Percentiles rank a stretch among this genome's conserved stretches.
These are phyloP conservation scores for Australoheros scitulus DNA, from an alignment of 2,113 vertebrate genomes.

Conservation along the genomic window DNA sequence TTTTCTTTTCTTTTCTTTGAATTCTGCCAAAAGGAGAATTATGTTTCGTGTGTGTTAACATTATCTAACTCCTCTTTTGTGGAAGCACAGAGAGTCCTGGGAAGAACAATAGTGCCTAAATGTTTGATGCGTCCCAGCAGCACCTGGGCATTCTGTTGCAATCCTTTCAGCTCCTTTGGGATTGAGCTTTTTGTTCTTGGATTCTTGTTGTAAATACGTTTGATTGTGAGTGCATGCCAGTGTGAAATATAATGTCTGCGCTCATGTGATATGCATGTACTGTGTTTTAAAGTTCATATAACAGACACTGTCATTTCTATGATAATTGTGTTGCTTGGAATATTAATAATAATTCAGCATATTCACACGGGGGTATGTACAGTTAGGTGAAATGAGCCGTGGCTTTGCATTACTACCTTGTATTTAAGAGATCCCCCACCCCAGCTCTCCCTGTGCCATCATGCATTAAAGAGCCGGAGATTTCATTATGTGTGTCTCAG, in stretches of 20 bases:
- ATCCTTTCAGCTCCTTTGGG: slow-evolving; percentile 60
- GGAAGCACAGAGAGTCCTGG: slow-evolving; percentile 47
- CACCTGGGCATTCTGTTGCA: slow-evolving; percentile 60
- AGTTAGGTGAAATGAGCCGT: slow-evolving; percentile 45
- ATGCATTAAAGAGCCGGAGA: slow-evolving; percentile 46
- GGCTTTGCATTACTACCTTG: slow-evolving; percentile 38
- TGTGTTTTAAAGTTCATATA: slow-evolving; percentile 49
- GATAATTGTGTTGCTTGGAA: slow-evolving; percentile 62
- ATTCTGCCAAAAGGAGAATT: slow-evolving; percentile 36
- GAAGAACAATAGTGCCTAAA: slow-evolving; percentile 62
- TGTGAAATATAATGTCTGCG: slow-evolving; percentile 9
- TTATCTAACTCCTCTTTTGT: slow-evolving; percentile 49
- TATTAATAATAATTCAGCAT: slow-evolving; percentile 72
- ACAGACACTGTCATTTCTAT: slow-evolving; percentile 64
- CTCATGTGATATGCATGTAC: slow-evolving; percentile 3
- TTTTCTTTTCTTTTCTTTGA: slow-evolving; percentile 14
- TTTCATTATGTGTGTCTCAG: slow-evolving; percentile 37
- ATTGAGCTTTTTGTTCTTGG: slow-evolving; percentile 41
- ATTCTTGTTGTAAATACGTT: slow-evolving; percentile 26
- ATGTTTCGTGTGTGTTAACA: slow-evolving; percentile 36
- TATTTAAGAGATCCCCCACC: slow-evolving; percentile 43
- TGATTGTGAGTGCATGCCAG: not conserved
- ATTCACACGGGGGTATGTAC: slow-evolving; percentile 33
- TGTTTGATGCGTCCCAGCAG: slow-evolving; percentile 66
- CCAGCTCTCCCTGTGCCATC: slow-evolving; percentile 26